phyloP scores from a whole-genome alignment of 2,888 invertebrate species.

The Harpagoxenus sublaevis region DNA sequence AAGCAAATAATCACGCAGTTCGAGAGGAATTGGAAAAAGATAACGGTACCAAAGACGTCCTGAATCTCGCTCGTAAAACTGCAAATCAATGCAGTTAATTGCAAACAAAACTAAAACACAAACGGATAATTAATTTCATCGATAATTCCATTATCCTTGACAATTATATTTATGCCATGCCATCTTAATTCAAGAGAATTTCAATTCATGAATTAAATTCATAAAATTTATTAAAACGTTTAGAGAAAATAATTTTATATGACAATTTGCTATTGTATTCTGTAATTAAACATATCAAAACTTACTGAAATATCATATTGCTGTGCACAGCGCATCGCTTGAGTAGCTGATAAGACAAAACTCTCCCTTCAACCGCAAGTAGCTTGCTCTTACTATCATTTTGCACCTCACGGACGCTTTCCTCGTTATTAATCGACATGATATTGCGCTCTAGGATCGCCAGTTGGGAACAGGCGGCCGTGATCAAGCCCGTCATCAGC shows the following conservation, averaged over 20 bases:
- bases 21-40: slow-evolving; percentile 76
- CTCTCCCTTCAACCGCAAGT: not conserved
- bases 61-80: slow-evolving; percentile 78
- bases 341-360: slow-evolving; percentile 55
- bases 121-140: slow-evolving; percentile 14
- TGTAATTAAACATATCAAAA: slow-evolving; percentile 18
- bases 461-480: slow-evolving; percentile 77
- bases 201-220: not conserved
- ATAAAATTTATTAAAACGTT: not conserved
- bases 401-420: not conserved
- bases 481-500: slow-evolving; percentile 77
- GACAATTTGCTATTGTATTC: not conserved
- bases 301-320: slow-evolving; percentile 75
- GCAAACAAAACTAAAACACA: not conserved
- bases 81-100: slow-evolving; percentile 44
- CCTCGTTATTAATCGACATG: slow-evolving; percentile 60
- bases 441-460: slow-evolving; percentile 76
- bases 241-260: not conserved
- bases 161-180: not conserved
- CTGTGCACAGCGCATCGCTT: slow-evolving; percentile 72
- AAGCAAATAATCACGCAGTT: slow-evolving; percentile 79
- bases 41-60: slow-evolving; percentile 74
- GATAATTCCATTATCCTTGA: not conserved
- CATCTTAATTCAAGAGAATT: not conserved
- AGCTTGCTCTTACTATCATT: not conserved